phyloP scores from a whole-genome alignment of 35 echinoderm and acorn worm species.

The Ophiothrix spiculata region DNA sequence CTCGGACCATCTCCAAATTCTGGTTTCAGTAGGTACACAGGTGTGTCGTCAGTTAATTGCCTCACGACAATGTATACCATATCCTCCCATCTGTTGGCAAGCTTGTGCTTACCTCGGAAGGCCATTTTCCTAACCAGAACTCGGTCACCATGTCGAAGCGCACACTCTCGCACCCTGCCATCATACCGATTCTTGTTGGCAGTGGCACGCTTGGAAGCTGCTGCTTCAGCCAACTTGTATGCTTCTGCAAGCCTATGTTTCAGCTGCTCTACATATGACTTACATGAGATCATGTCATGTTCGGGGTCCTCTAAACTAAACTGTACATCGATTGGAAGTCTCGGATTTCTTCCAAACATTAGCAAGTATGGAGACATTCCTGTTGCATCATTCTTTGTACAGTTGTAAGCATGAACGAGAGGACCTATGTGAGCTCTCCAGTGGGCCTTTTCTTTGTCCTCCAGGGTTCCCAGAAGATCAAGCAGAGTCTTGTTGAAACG shows the following conservation, averaged over 20 bases:
- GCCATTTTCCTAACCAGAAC: constrained; percentile 7
- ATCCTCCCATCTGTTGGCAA: not conserved
- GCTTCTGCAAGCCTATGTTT: not conserved
- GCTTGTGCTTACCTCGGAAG: constrained; percentile 26
- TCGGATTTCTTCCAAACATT: constrained; percentile 36
- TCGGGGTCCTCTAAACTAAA: not conserved
- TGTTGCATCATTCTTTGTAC: constrained; percentile 13
- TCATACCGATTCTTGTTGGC: constrained; percentile 17
- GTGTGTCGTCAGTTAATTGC: not conserved
- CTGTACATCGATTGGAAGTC: constrained; percentile 29
- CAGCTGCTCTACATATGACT: constrained; percentile 25
- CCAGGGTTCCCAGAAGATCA: not conserved
- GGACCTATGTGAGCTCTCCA: constrained; percentile 10
- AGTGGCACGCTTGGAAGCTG: not conserved
- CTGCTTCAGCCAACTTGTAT: not conserved
- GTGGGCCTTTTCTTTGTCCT: not conserved
- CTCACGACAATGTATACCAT: not conserved
- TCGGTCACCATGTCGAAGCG: not conserved
- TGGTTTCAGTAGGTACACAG: constrained; percentile 18
- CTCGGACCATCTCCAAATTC: not conserved
- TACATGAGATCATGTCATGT: too few relatives aligned
- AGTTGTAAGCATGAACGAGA: constrained; percentile 16
- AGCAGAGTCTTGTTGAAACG: constrained; percentile 25
- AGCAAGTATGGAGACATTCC: constrained; percentile 37
- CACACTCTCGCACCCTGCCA: not conserved